Percentiles rank a stretch among this genome's conserved stretches.
These are phyloP conservation scores for Grallaria varia DNA, from an alignment of 2,113 vertebrate genomes.

Conservation along the genomic window DNA sequence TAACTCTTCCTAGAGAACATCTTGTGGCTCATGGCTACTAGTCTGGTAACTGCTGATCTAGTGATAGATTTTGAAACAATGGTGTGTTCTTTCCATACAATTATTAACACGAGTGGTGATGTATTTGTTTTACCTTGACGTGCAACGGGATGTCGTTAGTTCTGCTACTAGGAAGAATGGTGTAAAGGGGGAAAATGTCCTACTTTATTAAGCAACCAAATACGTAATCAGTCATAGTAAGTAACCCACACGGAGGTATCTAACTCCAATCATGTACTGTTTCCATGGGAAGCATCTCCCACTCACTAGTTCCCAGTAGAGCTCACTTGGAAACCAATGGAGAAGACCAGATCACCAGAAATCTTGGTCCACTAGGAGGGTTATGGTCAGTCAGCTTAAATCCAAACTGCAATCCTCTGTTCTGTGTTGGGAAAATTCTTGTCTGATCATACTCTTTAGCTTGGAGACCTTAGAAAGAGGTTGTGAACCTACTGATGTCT, in stretches of 20 bases:
- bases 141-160: not conserved
- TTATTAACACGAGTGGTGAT: not conserved
- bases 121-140: not conserved
- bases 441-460: not conserved
- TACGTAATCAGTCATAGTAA: not conserved
- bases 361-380: not conserved
- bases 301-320: not conserved
- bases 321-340: not conserved
- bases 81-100: not conserved
- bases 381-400: not conserved
- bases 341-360: not conserved
- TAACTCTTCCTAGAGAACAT: not conserved
- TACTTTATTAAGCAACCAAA: not conserved
- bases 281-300: not conserved
- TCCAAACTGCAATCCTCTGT: not conserved
- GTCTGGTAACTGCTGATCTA: not conserved
- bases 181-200: not conserved
- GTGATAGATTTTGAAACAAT: not conserved
- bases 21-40: not conserved
- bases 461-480: not conserved
- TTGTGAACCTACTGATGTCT: fast-evolving
- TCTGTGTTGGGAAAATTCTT: not conserved
- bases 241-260: not conserved
- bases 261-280: not conserved
- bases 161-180: not conserved